A percentile compares a stretch with the other conserved stretches of the same genome.
Conservation (phyloP, 2,888 invertebrate genomes). For the Orthosia incerta region DNA sequence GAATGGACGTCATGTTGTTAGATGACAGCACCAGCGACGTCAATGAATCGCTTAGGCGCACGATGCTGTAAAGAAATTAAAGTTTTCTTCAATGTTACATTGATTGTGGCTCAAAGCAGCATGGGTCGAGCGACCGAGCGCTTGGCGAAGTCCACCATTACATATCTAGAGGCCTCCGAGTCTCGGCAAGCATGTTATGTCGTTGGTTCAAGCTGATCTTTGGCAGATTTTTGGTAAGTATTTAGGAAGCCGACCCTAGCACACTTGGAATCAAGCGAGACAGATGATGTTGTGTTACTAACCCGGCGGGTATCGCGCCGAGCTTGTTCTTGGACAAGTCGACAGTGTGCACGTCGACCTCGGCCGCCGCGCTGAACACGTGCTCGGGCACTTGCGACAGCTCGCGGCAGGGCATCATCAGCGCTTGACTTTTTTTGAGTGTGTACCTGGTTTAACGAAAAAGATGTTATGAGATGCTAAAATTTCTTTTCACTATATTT, state of each 20-base stretch:
- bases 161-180: too few relatives aligned
- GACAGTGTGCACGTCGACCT: conserved; percentile 93
- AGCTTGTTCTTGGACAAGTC: conserved; percentile 96
- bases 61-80: conserved; percentile 81
- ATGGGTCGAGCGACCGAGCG: too few relatives aligned
- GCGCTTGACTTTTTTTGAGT: conserved; percentile 87
- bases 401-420: conserved; percentile 92
- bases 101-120: not conserved
- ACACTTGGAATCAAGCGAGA: not conserved
- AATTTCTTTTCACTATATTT: too few relatives aligned
- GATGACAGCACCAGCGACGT: conserved; percentile 93
- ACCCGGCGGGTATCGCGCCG: conserved; percentile 93
- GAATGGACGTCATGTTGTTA: conserved; percentile 92
- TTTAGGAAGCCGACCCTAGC: not conserved
- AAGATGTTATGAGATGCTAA: not conserved
- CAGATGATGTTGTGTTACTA: conserved; percentile 52
- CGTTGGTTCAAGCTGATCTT: too few relatives aligned
- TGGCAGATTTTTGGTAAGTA: not conserved
- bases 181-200: too few relatives aligned
- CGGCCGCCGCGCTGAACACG: conserved; percentile 93
- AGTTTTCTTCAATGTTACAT: not conserved
- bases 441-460: conserved; percentile 78
- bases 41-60: conserved; percentile 87
- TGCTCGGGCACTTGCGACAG: conserved; percentile 93
- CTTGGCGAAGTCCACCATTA: too few relatives aligned